Conservation (phyloP, 2,888 invertebrate species). For the Lycia hirtaria region DNA sequence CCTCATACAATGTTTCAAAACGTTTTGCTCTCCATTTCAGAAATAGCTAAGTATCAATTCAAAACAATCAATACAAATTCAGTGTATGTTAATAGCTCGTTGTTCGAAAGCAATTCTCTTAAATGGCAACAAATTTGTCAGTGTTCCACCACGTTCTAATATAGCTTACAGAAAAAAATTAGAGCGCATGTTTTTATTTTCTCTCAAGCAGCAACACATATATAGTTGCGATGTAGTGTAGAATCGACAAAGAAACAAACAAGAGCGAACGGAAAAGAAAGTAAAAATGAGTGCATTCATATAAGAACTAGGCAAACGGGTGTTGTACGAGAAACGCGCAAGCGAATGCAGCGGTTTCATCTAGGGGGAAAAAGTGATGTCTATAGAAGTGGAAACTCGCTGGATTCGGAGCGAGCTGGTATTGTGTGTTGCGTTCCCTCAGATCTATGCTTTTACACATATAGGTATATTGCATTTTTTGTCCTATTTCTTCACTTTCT, state of each 20-base stretch:
- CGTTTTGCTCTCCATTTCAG: neutral
- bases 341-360: slow-evolving; percentile 69
- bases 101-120: neutral
- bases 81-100: neutral
- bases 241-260: slow-evolving; percentile 61
- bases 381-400: slow-evolving; percentile 69
- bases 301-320: slow-evolving; percentile 79
- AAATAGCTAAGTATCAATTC: neutral
- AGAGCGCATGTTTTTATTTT: slow-evolving; percentile 52
- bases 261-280: slow-evolving; percentile 84
- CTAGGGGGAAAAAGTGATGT: slow-evolving; percentile 76
- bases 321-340: slow-evolving; percentile 69
- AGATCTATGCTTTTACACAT: slow-evolving; percentile 57
- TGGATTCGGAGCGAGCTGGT: slow-evolving; percentile 59
- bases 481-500: slow-evolving; percentile 83
- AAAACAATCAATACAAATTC: neutral
- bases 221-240: slow-evolving; percentile 40
- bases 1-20: too few species aligned
- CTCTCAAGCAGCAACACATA: slow-evolving; percentile 42
- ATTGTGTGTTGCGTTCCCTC: slow-evolving; percentile 68
- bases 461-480: slow-evolving; percentile 67
- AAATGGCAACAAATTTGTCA: neutral
- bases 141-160: neutral
- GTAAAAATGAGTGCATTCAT: slow-evolving; percentile 83
- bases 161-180: slow-evolving; percentile 5